Percentiles rank a stretch among this genome's conserved stretches.
Conservation (phyloP, 2,797 vertebrate species). For the Sebastes paucispinis region DNA sequence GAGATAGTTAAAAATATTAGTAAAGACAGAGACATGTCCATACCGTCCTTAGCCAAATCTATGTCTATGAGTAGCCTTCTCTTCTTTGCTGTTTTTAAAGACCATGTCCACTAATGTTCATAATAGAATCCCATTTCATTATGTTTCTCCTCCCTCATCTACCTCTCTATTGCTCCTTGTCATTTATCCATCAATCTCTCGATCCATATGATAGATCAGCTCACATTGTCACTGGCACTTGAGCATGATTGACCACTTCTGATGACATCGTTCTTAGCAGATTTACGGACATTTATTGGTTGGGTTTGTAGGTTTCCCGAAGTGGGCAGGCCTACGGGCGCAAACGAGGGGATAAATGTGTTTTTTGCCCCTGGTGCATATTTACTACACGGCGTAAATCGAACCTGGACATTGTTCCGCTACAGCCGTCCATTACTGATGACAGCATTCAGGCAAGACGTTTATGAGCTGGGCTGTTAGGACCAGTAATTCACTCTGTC, state of each 20-base stretch:
- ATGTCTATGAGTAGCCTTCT: background rate
- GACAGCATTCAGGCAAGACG: slow-evolving; percentile 67
- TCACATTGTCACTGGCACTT: slow-evolving; percentile 9
- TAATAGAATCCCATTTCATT: background rate
- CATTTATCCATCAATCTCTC: slow-evolving; percentile 8
- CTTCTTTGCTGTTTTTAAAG: background rate
- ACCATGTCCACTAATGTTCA: background rate
- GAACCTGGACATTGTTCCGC: slow-evolving; percentile 63
- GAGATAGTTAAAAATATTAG: background rate
- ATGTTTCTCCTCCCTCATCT: background rate
- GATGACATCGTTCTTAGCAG: slow-evolving; percentile 42
- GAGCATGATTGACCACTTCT: slow-evolving; percentile 16
- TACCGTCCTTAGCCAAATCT: background rate
- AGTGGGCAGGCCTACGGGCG: slow-evolving; percentile 4
- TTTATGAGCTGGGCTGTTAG: slow-evolving; percentile 73
- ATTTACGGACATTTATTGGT: slow-evolving; percentile 48
- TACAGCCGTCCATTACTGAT: slow-evolving; percentile 70
- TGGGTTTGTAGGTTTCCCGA: slow-evolving; percentile 25
- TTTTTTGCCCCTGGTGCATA: slow-evolving; percentile 38
- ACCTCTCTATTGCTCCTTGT: background rate
- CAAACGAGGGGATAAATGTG: slow-evolving; percentile 38
- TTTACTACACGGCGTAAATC: slow-evolving; percentile 67
- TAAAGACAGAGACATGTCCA: background rate
- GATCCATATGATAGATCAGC: background rate
- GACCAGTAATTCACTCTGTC: slow-evolving; percentile 71